phyloP scores from a whole-genome alignment of 2,888 invertebrate species.

The Campopleginae sp. region DNA sequence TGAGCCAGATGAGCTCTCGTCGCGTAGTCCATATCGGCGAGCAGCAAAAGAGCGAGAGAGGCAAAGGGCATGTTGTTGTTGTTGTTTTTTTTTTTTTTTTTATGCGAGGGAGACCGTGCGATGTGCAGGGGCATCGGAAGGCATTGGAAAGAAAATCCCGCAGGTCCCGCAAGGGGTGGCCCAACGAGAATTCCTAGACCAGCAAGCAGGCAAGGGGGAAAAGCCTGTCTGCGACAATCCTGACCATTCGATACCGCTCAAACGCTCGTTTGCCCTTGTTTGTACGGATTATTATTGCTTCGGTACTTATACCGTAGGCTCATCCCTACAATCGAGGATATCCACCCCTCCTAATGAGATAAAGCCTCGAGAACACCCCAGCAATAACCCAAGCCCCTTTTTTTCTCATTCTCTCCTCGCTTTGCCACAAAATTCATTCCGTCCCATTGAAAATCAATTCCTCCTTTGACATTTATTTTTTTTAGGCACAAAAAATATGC shows the following conservation, averaged over 20 bases:
- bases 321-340: constrained; percentile 27
- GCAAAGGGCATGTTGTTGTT: constrained; percentile 17
- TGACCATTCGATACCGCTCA: constrained; percentile 81
- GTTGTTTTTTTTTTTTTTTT: constrained; percentile 39
- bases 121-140: constrained; percentile 20
- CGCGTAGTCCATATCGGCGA: constrained; percentile 45
- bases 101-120: constrained; percentile 22
- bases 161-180: constrained; percentile 74
- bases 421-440: not conserved
- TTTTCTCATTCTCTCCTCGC: not conserved
- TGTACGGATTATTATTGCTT: constrained; percentile 80
- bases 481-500: too few species aligned
- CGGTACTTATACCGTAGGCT: constrained; percentile 70
- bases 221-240: constrained; percentile 75
- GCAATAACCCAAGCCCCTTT: not conserved
- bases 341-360: constrained; percentile 71
- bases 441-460: not conserved
- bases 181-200: constrained; percentile 68
- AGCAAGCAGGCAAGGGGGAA: constrained; percentile 54
- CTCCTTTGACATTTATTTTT: not conserved
- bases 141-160: constrained; percentile 72
- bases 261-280: constrained; percentile 83
- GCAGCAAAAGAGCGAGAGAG: constrained; percentile 3
- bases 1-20: constrained; percentile 70
- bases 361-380: constrained; percentile 46